Conservation (phyloP, 2,888 invertebrate species). For the Malachius bipustulatus region DNA sequence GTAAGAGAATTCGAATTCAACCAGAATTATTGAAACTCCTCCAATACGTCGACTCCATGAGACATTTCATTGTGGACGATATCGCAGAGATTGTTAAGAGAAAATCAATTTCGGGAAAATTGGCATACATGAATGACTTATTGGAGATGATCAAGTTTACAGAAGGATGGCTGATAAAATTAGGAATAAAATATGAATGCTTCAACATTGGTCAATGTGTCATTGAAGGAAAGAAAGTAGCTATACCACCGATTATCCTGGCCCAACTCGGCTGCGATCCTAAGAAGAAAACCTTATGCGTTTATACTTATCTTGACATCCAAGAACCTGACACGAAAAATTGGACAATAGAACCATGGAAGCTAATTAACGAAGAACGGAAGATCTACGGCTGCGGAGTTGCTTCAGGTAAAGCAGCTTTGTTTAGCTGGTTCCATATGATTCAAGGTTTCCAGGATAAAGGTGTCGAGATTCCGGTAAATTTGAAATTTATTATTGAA, state of each 20-base stretch:
- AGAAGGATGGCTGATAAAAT: slow-evolving; percentile 32
- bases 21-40: slow-evolving; percentile 32
- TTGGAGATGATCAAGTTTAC: slow-evolving; percentile 31
- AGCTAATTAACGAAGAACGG: slow-evolving; percentile 30
- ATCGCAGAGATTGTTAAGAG: slow-evolving; percentile 32
- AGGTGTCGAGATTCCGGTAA: slow-evolving; percentile 34
- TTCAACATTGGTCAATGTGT: slow-evolving; percentile 32
- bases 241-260: slow-evolving; percentile 34
- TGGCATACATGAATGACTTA: slow-evolving; percentile 28
- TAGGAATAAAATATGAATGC: slow-evolving; percentile 35
- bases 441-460: slow-evolving; percentile 31
- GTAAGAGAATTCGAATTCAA: slow-evolving; percentile 32
- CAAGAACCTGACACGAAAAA: slow-evolving; percentile 27
- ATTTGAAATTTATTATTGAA: slow-evolving; percentile 37
- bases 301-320: slow-evolving; percentile 37
- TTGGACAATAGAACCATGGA: slow-evolving; percentile 37
- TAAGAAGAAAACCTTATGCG: slow-evolving; percentile 34
- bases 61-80: slow-evolving; percentile 28
- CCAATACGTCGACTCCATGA: slow-evolving; percentile 34
- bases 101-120: slow-evolving; percentile 31
- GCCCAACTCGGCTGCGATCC: slow-evolving; percentile 30
- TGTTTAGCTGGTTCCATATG: slow-evolving; percentile 37
- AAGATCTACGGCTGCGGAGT: slow-evolving; percentile 35
- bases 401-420: slow-evolving; percentile 35
- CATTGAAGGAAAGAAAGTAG: slow-evolving; percentile 28